Evolutionary conservation across 2,888 invertebrate genomes (phyloP).

Genomic region (Ormyrus rosae): DNA sequence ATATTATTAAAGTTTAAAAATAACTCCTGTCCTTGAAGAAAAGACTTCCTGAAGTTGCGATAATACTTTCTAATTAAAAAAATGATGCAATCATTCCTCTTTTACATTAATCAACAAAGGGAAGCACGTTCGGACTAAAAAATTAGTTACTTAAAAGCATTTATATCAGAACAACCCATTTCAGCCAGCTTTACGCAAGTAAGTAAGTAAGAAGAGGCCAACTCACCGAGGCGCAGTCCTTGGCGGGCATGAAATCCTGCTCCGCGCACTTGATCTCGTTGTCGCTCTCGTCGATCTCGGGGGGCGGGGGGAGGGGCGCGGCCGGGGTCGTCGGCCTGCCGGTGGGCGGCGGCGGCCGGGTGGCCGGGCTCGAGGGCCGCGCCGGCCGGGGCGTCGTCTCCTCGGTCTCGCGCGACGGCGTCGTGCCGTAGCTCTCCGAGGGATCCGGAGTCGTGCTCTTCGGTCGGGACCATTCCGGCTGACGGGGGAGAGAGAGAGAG

Average conservation of each 20-base stretch:
- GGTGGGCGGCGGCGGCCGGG: conserved; percentile 54
- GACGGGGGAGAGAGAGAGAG: no score
- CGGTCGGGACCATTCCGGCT: conserved; percentile 90
- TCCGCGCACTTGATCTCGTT: conserved; percentile 77
- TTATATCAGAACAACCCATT: no score
- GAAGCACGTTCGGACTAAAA: no score
- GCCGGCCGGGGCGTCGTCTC: conserved; percentile 61
- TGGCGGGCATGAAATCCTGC: conserved; percentile 79
- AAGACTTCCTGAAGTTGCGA: no score
- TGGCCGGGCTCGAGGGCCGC: conserved; percentile 55
- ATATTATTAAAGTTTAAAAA: no score
- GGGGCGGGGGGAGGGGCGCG: conserved; percentile 27
- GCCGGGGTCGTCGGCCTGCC: conserved; percentile 38
- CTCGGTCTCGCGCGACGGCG: conserved; percentile 61
- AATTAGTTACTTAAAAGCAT: no score
- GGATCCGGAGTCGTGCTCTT: conserved; percentile 81
- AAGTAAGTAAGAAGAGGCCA: not conserved
- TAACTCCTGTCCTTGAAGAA: no score
- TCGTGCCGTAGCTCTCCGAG: conserved; percentile 63
- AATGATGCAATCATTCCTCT: no score
- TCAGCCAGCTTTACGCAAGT: not conserved
- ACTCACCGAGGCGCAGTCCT: conserved; percentile 79
- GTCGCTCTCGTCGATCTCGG: conserved; percentile 75
- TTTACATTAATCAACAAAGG: no score
- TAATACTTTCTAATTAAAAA: no score